phyloP scores from a whole-genome alignment of 2,113 vertebrate species.

The Pimephales promelas region DNA sequence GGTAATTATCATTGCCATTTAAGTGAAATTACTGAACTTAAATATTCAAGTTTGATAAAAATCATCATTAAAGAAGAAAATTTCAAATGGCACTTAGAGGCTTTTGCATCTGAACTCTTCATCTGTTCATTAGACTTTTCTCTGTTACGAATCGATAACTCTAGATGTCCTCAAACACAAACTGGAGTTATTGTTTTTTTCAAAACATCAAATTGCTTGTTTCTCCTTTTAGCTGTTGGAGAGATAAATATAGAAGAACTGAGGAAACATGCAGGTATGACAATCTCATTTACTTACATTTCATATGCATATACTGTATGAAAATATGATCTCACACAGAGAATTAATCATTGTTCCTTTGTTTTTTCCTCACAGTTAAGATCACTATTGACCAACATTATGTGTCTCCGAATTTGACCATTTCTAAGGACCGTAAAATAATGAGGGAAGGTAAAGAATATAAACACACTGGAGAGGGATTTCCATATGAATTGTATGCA shows the following conservation, averaged over 20 bases:
- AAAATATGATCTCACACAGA: not conserved
- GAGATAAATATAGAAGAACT: slow-evolving; percentile 7
- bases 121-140: too few relatives aligned
- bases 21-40: too few relatives aligned
- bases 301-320: too few relatives aligned
- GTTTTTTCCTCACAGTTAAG: slow-evolving; percentile 57
- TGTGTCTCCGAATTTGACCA: fast-evolving
- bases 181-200: too few relatives aligned
- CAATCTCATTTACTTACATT: not conserved
- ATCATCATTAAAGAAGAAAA: too few relatives aligned
- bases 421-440: fast-evolving
- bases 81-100: too few relatives aligned
- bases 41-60: too few relatives aligned
- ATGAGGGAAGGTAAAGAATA: fast-evolving
- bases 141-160: too few relatives aligned
- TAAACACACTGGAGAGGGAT: not conserved
- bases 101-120: too few relatives aligned
- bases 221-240: not conserved
- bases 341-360: not conserved
- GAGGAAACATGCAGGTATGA: slow-evolving; percentile 16
- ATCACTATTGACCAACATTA: slow-evolving; percentile 29
- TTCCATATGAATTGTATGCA: slow-evolving; percentile 55
- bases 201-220: not conserved
- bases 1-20: too few relatives aligned
- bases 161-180: too few relatives aligned